A percentile compares a stretch with the other conserved stretches of the same genome.
Evolutionary conservation across 2,888 invertebrate genomes (phyloP).

Genomic region (Thymelicus sylvestris): DNA sequence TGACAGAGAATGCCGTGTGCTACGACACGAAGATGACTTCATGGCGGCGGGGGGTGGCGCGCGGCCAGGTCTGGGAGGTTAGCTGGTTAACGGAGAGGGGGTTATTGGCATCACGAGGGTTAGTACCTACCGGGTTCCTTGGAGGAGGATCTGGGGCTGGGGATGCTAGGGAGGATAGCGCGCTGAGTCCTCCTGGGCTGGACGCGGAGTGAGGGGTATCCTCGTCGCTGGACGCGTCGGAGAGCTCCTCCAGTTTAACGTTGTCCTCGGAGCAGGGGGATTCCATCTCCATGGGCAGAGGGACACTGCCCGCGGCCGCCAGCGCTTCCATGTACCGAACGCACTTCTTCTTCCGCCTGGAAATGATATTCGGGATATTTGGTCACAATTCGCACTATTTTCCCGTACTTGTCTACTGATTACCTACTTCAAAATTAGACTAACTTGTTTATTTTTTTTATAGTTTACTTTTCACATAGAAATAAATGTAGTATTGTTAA

Average conservation of each 20-base stretch:
- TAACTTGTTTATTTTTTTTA: too few relatives aligned
- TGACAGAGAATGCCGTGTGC: slow-evolving; percentile 54
- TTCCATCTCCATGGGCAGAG: slow-evolving; percentile 90
- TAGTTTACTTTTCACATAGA: too few relatives aligned
- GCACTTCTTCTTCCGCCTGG: slow-evolving; percentile 98
- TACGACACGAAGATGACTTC: slow-evolving; percentile 82
- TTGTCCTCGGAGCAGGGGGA: slow-evolving; percentile 93
- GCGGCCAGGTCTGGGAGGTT: slow-evolving; percentile 87
- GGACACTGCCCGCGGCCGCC: slow-evolving; percentile 88
- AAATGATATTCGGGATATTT: slow-evolving; percentile 50
- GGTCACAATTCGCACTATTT: too few relatives aligned
- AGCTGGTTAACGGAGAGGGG: slow-evolving; percentile 96
- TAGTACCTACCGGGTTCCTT: slow-evolving; percentile 94
- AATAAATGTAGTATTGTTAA: too few relatives aligned
- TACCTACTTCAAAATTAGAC: too few relatives aligned
- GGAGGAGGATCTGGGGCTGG: slow-evolving; percentile 89
- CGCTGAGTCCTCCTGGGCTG: slow-evolving; percentile 79
- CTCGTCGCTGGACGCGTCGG: slow-evolving; percentile 86
- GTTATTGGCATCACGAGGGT: slow-evolving; percentile 96
- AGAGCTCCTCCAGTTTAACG: slow-evolving; percentile 88
- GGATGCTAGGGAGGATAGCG: slow-evolving; percentile 87
- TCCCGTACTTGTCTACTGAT: too few relatives aligned
- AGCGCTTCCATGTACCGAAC: slow-evolving; percentile 97
- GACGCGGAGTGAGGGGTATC: slow-evolving; percentile 81
- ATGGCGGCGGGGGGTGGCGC: slow-evolving; percentile 70